phyloP scores from a whole-genome alignment of 2,113 vertebrate species.

The Galemys pyrenaicus region DNA sequence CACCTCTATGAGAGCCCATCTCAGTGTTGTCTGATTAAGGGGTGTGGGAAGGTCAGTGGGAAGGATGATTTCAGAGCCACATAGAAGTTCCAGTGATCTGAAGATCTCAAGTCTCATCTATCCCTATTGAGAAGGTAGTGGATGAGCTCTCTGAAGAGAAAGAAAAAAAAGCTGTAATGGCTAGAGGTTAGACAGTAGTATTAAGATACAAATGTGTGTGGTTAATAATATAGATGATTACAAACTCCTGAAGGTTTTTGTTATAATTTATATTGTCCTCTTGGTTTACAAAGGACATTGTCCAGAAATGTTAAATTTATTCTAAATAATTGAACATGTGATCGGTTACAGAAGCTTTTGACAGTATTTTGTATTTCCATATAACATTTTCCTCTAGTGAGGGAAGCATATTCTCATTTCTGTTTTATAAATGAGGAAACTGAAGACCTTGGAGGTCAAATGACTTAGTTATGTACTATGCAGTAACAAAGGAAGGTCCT shows the following conservation, averaged over 20 bases:
- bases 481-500: neutral
- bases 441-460: neutral
- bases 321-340: neutral
- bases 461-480: neutral
- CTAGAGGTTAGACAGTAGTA: neutral
- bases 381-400: neutral
- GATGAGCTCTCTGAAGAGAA: neutral
- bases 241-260: neutral
- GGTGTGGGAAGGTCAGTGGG: neutral
- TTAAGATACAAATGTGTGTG: neutral
- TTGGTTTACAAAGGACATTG: neutral
- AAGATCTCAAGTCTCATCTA: neutral
- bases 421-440: neutral
- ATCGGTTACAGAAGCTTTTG: neutral
- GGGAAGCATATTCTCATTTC: neutral
- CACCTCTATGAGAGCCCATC: neutral
- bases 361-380: neutral
- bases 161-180: neutral
- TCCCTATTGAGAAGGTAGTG: neutral
- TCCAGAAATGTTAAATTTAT: neutral
- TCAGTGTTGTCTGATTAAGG: neutral
- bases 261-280: neutral
- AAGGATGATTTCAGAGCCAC: neutral
- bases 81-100: neutral
- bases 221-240: neutral